Evolutionary conservation across 2,797 vertebrate species (phyloP).

Genomic region (Betta splendens): DNA sequence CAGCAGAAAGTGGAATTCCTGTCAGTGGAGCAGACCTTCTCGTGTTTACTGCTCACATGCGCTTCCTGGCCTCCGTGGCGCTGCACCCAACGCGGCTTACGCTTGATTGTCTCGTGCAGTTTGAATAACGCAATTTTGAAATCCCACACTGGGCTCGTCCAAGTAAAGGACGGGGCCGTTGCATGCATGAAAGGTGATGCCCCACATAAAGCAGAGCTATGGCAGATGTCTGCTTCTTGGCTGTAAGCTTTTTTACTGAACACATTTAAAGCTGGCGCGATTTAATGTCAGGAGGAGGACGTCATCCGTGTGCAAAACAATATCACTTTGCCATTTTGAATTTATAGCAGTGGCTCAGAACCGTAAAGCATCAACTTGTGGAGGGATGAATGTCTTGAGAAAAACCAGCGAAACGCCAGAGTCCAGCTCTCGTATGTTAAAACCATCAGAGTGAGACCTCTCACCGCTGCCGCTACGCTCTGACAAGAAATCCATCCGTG

Average conservation of each 20-base stretch:
- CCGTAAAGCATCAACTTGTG: constrained; percentile 49
- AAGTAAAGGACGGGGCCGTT: constrained; percentile 49
- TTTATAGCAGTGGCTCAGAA: constrained; percentile 57
- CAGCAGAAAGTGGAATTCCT: constrained; percentile 73
- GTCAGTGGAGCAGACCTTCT: constrained; percentile 68
- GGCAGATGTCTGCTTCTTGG: constrained; percentile 45
- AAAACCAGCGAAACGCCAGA: constrained; percentile 64
- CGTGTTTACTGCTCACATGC: constrained; percentile 69
- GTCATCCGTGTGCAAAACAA: no score
- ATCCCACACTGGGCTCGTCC: constrained; percentile 46
- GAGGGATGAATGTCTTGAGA: constrained; percentile 49
- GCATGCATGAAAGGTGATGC: constrained; percentile 56
- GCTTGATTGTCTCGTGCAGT: constrained; percentile 60
- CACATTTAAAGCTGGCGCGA: constrained; percentile 30
- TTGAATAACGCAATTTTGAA: constrained; percentile 67
- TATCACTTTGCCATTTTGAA: constrained; percentile 61
- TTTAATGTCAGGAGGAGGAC: constrained; percentile 18
- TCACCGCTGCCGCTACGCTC: constrained; percentile 40
- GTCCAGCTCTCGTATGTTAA: constrained; percentile 55
- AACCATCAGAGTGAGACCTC: constrained; percentile 56
- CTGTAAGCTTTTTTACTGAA: constrained; percentile 37
- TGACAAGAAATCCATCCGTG: constrained; percentile 51
- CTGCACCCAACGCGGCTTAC: constrained; percentile 52
- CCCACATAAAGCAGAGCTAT: constrained; percentile 41
- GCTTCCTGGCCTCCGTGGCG: constrained; percentile 52